Percentiles rank a stretch among this genome's conserved stretches.
Conservation (phyloP, 1,140 invertebrate species). For the Atta texana region DNA sequence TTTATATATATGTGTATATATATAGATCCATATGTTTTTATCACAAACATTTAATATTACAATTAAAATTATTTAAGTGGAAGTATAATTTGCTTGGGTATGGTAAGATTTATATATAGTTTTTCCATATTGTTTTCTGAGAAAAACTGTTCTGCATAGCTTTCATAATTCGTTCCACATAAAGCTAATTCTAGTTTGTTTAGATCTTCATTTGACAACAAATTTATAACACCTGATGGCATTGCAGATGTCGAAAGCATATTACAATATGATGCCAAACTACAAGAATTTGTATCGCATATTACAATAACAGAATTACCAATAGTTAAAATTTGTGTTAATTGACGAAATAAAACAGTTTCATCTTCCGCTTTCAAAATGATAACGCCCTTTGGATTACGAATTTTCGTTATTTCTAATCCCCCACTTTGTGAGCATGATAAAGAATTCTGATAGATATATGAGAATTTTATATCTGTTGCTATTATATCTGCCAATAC, state of each 20-base stretch:
- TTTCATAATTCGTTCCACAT: neutral
- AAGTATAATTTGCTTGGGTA: neutral
- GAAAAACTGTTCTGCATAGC: conserved; percentile 1
- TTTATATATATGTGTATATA: neutral
- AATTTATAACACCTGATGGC: conserved; percentile 39
- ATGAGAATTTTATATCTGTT: neutral
- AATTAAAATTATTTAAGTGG: conserved; percentile 22
- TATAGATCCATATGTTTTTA: neutral
- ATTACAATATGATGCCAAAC: conserved; percentile 19
- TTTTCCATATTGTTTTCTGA: neutral
- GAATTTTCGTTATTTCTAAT: conserved; percentile 20
- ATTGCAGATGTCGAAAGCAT: conserved; percentile 1
- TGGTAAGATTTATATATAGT: neutral
- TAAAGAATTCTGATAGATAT: neutral
- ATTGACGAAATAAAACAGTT: neutral
- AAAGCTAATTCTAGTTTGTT: neutral
- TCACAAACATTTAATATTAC: neutral
- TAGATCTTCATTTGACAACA: neutral
- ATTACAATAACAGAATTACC: conserved; percentile 39
- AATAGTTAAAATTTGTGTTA: conserved; percentile 23
- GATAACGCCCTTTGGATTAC: neutral
- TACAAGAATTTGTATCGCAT: neutral
- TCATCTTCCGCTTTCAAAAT: neutral
- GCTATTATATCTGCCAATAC: neutral
- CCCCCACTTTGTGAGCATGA: neutral